A percentile compares a stretch with the other conserved stretches of the same genome.
These are phyloP conservation scores for Silurus lanzhouensis DNA, from an alignment of 2,797 vertebrate species.

Conservation along the genomic window DNA sequence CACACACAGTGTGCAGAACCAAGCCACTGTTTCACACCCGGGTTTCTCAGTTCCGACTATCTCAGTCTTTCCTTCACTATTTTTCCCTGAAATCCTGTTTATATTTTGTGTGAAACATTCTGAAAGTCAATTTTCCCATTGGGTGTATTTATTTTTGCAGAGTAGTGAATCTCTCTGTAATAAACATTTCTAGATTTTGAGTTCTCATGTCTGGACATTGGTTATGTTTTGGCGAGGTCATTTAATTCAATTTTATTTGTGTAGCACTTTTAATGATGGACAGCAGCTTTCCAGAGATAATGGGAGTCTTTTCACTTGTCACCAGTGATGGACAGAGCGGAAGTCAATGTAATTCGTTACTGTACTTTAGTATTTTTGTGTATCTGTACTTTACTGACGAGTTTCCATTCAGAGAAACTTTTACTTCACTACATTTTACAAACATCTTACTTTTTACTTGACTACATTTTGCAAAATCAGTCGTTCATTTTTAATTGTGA, in stretches of 20 bases:
- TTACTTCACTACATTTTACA: too few species aligned
- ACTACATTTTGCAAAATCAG: too few species aligned
- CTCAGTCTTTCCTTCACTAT: neutral
- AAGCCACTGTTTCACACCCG: conserved; percentile 13
- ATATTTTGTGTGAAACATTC: neutral
- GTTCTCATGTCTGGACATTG: conserved; percentile 35
- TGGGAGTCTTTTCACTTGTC: too few species aligned
- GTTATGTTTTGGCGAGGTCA: conserved; percentile 3
- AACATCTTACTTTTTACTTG: too few species aligned
- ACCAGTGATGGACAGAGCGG: too few species aligned
- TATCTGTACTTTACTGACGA: too few species aligned
- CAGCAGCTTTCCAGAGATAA: too few species aligned
- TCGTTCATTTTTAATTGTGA: too few species aligned
- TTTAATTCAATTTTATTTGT: neutral
- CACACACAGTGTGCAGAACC: neutral
- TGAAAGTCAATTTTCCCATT: neutral
- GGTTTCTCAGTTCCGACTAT: neutral
- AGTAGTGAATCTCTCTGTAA: conserved; percentile 40
- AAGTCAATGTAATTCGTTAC: too few species aligned
- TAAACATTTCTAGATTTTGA: conserved; percentile 41
- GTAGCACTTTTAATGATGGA: too few species aligned
- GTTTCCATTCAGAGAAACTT: too few species aligned
- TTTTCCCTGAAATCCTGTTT: neutral
- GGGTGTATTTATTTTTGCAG: conserved; percentile 34
- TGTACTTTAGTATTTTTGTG: too few species aligned